A percentile compares a stretch with the other conserved stretches of the same genome.
Evolutionary conservation across 2,113 vertebrate genomes (phyloP).

Genomic region (Solea senegalensis): DNA sequence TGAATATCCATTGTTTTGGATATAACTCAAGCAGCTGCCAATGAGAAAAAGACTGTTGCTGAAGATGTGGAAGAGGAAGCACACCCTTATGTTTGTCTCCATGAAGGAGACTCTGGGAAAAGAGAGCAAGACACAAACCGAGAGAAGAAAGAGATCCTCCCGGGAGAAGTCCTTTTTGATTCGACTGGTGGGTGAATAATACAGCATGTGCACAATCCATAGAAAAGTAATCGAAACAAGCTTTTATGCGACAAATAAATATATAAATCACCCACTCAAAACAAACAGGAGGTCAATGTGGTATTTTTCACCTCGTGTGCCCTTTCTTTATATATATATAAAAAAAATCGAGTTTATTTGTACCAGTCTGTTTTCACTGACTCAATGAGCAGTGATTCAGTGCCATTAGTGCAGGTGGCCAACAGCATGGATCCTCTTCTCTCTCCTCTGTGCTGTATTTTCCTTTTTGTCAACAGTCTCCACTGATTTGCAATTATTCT

Average conservation of each 20-base stretch:
- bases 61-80: background rate
- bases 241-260: background rate
- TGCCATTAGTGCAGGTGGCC: constrained; percentile 30
- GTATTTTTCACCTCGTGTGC: background rate
- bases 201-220: background rate
- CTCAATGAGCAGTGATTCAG: background rate
- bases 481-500: background rate
- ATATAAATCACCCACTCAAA: background rate
- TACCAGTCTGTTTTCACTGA: constrained; percentile 6
- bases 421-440: constrained; percentile 35
- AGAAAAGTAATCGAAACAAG: background rate
- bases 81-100: background rate
- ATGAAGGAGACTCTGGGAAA: background rate
- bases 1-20: background rate
- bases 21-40: background rate
- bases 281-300: background rate
- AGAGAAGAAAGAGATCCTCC: background rate
- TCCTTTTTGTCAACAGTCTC: constrained; percentile 8
- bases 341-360: background rate
- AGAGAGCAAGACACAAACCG: background rate
- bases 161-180: background rate
- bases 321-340: background rate
- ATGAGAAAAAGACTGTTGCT: background rate
- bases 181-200: background rate
- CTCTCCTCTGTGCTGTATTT: background rate